Conservation (phyloP, 2,113 vertebrate species). For the Apeltes quadracus region DNA sequence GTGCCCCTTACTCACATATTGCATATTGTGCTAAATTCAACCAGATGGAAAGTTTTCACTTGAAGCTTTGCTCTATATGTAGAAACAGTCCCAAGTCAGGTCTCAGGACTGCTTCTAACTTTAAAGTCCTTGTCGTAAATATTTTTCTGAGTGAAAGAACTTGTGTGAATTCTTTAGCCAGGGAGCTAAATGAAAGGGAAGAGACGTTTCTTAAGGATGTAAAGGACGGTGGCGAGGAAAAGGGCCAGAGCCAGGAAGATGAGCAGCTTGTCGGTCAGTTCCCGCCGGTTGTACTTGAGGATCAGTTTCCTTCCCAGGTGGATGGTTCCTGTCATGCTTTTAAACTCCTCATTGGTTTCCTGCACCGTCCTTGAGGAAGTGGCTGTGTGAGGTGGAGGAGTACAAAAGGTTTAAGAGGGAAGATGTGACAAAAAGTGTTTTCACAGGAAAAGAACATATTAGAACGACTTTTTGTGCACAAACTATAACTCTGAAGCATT, state of each 20-base stretch:
- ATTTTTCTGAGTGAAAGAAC: not conserved
- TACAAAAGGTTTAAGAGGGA: not conserved
- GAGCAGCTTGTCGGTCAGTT: constrained; percentile 94
- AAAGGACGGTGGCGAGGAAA: constrained; percentile 92
- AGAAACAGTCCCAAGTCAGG: not conserved
- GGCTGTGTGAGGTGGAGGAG: constrained; percentile 69
- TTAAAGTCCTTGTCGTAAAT: not conserved
- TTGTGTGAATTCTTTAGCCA: not conserved
- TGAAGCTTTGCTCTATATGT: not conserved
- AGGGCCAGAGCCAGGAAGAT: constrained; percentile 93
- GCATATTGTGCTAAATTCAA: not conserved
- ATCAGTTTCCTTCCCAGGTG: constrained; percentile 92
- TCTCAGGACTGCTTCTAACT: constrained; percentile 4
- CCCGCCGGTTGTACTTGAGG: constrained; percentile 92
- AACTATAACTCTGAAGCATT: not conserved
- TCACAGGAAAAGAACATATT: not conserved
- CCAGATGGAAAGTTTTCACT: not conserved
- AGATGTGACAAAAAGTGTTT: not conserved
- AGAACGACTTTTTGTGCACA: not conserved
- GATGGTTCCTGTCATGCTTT: constrained; percentile 93
- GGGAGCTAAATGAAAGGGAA: constrained; percentile 86
- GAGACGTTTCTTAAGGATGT: constrained; percentile 94
- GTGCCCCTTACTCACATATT: constrained; percentile 9
- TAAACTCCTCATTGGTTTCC: constrained; percentile 96
- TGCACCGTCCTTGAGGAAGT: constrained; percentile 91